Percentiles rank a stretch among this genome's conserved stretches.
Conservation (phyloP, 2,113 vertebrate species). For the Regulus satrapa region DNA sequence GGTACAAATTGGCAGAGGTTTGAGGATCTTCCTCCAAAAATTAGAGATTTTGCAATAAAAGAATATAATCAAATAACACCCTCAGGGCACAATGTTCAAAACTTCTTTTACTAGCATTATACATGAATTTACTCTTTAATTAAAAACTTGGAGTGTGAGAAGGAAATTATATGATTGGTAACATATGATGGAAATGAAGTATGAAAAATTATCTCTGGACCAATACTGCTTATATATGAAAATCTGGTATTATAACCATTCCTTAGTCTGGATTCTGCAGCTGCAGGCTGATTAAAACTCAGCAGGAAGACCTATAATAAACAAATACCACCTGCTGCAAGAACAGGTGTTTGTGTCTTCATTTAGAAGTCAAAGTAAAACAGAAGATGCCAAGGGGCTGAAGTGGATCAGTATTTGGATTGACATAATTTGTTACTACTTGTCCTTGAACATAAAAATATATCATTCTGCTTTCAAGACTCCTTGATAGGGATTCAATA, state of each 20-base stretch:
- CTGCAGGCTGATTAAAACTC: conserved; percentile 75
- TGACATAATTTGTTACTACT: conserved; percentile 55
- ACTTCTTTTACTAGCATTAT: conserved; percentile 47
- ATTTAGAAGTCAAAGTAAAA: conserved; percentile 71
- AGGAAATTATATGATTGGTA: conserved; percentile 49
- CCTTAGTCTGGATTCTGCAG: conserved; percentile 63
- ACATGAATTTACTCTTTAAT: conserved; percentile 66
- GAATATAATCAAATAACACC: conserved; percentile 7
- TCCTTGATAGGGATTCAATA: not conserved
- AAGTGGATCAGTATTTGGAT: conserved; percentile 41
- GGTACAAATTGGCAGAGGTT: conserved; percentile 9
- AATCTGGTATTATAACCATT: conserved; percentile 56
- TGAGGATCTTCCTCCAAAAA: conserved; percentile 40
- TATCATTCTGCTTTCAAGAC: conserved; percentile 28
- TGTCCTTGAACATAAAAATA: conserved; percentile 65
- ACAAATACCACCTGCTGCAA: conserved; percentile 77
- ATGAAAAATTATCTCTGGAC: conserved; percentile 6
- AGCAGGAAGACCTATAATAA: conserved; percentile 73
- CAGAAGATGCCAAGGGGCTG: conserved; percentile 57
- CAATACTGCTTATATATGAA: conserved; percentile 43
- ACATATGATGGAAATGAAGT: conserved; percentile 65
- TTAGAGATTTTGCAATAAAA: conserved; percentile 6
- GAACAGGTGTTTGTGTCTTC: conserved; percentile 76
- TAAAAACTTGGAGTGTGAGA: conserved; percentile 55
- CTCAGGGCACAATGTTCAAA: conserved; percentile 39